phyloP scores from a whole-genome alignment of 2,797 vertebrate genomes.

The Coendou prehensilis region DNA sequence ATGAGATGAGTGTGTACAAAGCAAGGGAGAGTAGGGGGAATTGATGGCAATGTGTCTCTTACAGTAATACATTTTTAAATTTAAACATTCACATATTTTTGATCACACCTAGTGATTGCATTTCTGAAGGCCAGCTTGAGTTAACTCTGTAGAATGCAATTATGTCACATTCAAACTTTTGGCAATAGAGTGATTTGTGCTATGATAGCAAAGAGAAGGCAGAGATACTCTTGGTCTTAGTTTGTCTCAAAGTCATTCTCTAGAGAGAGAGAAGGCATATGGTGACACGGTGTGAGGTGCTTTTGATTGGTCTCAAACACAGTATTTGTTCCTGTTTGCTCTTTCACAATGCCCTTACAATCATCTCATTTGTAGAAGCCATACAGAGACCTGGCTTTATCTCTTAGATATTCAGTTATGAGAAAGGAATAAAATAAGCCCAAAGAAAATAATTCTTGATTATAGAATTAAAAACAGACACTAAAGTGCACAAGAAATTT shows the following conservation, averaged over 20 bases:
- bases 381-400: neutral
- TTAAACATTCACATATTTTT: neutral
- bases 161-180: neutral
- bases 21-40: neutral
- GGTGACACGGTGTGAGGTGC: accelerated
- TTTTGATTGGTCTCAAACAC: neutral
- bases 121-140: neutral
- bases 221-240: neutral
- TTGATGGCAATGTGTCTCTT: neutral
- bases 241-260: neutral
- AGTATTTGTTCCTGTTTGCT: accelerated
- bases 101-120: neutral
- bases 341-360: neutral
- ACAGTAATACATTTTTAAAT: neutral
- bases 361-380: neutral
- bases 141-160: neutral
- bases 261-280: neutral
- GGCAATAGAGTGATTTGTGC: neutral
- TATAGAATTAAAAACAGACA: neutral
- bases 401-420: neutral
- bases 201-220: neutral
- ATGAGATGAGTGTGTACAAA: neutral
- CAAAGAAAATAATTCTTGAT: neutral
- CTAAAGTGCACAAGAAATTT: neutral
- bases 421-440: neutral